These are phyloP conservation scores for Tetraneura akinire DNA, from an alignment of 1,140 invertebrate genomes.

Conservation along the genomic window DNA sequence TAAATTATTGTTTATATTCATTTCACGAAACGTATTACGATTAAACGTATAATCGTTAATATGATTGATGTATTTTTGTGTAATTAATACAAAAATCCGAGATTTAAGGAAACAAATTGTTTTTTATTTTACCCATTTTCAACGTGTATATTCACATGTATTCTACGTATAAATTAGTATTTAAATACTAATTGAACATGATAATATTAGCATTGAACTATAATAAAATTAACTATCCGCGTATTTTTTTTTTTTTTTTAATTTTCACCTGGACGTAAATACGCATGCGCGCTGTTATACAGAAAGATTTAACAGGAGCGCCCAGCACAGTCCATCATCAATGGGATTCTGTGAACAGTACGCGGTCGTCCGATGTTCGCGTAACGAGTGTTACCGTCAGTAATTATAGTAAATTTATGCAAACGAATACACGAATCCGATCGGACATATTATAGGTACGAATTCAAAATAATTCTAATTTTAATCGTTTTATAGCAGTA, in stretches of 20 bases:
- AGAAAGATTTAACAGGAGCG: constrained; percentile 38
- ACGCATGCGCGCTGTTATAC: constrained; percentile 10
- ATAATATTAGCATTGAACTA: background rate
- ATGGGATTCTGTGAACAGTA: constrained; percentile 46
- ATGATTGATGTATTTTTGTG: too few relatives aligned
- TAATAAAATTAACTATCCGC: background rate
- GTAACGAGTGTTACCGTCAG: constrained; percentile 29
- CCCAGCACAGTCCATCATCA: constrained; percentile 16
- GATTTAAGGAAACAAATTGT: too few relatives aligned
- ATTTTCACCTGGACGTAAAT: constrained; percentile 3
- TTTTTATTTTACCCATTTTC: too few relatives aligned
- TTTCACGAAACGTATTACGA: too few relatives aligned
- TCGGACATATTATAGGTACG: background rate
- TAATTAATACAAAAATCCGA: too few relatives aligned
- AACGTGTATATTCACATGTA: too few relatives aligned
- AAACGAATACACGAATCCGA: background rate
- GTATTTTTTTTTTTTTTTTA: background rate
- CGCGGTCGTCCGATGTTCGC: constrained; percentile 38
- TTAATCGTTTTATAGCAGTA: background rate
- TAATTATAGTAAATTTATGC: constrained; percentile 20
- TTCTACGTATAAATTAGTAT: too few relatives aligned
- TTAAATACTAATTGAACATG: too few relatives aligned
- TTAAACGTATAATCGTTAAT: too few relatives aligned
- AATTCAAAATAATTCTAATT: constrained; percentile 13
- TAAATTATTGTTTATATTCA: too few relatives aligned